phyloP scores from a whole-genome alignment of 1,140 invertebrate species.

The Aporrectodea caliginosa region DNA sequence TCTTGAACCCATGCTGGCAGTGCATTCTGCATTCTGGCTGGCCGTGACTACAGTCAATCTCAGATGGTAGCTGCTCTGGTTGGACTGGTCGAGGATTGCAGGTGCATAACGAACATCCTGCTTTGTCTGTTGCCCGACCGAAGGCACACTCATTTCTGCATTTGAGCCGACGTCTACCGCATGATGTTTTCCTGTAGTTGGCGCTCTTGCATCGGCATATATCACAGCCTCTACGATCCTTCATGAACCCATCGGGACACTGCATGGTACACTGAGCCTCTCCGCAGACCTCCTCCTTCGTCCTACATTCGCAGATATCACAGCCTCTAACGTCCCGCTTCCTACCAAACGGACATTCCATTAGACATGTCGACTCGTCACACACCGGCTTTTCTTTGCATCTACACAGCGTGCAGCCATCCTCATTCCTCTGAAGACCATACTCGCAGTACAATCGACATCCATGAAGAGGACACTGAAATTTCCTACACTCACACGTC shows the following conservation, averaged over 20 bases:
- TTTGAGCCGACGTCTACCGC: neutral
- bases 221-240: conserved; percentile 21
- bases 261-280: neutral
- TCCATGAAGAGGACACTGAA: neutral
- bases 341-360: too few relatives aligned
- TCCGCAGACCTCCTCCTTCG: neutral
- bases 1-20: conserved; percentile 21
- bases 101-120: neutral
- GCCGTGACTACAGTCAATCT: neutral
- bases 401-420: conserved; percentile 22
- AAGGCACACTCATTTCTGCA: neutral
- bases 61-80: too few relatives aligned
- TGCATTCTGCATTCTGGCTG: neutral
- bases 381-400: conserved; percentile 17
- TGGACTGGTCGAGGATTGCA: neutral
- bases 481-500: conserved; percentile 14
- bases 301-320: conserved; percentile 18
- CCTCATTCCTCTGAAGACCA: conserved; percentile 14
- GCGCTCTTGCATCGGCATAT: conserved; percentile 16
- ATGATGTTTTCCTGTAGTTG: neutral
- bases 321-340: conserved; percentile 17
- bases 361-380: neutral
- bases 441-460: conserved; percentile 14
- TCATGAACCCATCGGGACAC: conserved; percentile 14
- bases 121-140: neutral